Evolutionary conservation across 2,797 vertebrate genomes (phyloP), one percentile per base, ranked within the genome.

Genomic region (Labeo calbasu): DNA sequence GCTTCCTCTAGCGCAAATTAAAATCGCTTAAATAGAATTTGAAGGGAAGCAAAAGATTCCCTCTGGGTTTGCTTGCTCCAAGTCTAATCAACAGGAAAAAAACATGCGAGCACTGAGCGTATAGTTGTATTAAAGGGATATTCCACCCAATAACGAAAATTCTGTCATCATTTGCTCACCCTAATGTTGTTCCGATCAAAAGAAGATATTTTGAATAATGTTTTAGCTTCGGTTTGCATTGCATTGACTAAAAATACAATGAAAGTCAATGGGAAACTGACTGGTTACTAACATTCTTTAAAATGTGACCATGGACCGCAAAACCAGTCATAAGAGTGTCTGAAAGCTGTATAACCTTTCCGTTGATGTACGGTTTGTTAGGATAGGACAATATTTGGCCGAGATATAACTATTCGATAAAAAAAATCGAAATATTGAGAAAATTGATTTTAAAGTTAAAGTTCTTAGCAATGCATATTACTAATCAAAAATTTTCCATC

Each of bases 11-110:
- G 46, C 5, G 51, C 63, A 79, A 84, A 86, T 85, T 81, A 83
- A 83, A 82, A 61, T 61, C 4, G 25, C 79, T 82, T 55, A 79
- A 86, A 86, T 86, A 82, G 51, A 76, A 85, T 83, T 83, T 70
- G 77, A 86, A 17, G 43, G 68, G 79, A 79, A 84, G 83, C 55
- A 4, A 40, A 63, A 80, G 68, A 40, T 48, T 75, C 55, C 82
- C 28, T 46, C 50, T 65, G 57, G 82, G 59, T 68, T 77, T 79
- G 77, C 55, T 63, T 36, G n/a, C 48, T 75, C 46, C 61, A 48
- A 66, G 66, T 63, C 61, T 69, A 68, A 70, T 83, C 69, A 51
- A 68, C 80, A 65, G 51, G 50, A 63, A 51, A 7, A 65, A 17
- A 46, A 51, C 40, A 69, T 0, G 19, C 3, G 53, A 78, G 82